Evolutionary conservation across 2,888 invertebrate species (phyloP).

Genomic region (Busseola fusca): DNA sequence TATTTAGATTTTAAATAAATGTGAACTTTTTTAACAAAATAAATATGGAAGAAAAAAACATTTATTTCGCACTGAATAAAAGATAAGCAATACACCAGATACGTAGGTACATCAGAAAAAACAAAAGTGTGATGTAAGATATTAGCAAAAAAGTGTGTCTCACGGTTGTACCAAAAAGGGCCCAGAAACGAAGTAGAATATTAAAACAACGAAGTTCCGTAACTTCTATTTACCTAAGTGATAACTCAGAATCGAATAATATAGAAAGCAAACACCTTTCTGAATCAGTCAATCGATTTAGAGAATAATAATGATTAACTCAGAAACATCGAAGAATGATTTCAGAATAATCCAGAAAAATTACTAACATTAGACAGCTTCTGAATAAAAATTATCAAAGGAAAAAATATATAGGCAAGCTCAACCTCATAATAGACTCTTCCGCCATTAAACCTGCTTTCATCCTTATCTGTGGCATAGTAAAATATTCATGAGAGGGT

Average conservation of each 20-base stretch:
- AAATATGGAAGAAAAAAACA: background rate
- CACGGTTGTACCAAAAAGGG: background rate
- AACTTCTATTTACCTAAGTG: background rate
- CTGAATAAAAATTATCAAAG: background rate
- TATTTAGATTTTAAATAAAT: background rate
- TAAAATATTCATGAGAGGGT: constrained; percentile 51
- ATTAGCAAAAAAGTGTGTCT: background rate
- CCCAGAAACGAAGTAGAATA: background rate
- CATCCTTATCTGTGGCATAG: constrained; percentile 35
- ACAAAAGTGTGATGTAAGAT: background rate
- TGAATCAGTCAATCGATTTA: background rate
- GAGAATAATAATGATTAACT: background rate
- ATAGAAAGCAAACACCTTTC: background rate
- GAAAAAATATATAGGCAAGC: constrained; percentile 10
- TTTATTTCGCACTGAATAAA: background rate
- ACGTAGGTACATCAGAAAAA: background rate
- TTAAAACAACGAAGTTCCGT: background rate
- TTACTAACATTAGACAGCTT: background rate
- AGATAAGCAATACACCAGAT: background rate
- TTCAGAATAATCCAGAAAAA: background rate
- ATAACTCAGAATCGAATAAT: background rate
- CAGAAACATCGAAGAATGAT: background rate
- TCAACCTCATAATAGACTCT: constrained; percentile 20
- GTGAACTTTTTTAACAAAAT: background rate
- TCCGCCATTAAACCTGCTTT: constrained; percentile 35